Conservation (phyloP, 2,113 vertebrate species). For the Gallinago jamesoni region DNA sequence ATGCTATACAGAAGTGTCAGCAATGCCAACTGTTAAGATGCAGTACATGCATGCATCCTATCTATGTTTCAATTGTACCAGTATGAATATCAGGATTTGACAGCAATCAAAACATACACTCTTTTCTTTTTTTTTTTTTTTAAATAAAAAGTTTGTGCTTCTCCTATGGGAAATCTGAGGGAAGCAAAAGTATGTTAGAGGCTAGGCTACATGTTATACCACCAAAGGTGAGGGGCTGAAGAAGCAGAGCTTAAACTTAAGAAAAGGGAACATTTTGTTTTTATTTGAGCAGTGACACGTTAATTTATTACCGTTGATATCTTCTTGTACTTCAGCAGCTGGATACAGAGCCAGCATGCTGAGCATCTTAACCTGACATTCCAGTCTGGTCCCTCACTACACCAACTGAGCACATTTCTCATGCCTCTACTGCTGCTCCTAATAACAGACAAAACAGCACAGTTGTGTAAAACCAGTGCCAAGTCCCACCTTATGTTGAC, state of each 20-base stretch:
- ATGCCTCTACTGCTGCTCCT: background rate
- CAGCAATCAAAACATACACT: background rate
- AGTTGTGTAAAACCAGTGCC: background rate
- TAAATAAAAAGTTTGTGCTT: background rate
- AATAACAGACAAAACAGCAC: background rate
- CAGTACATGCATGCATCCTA: background rate
- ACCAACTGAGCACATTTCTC: background rate
- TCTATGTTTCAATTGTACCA: background rate
- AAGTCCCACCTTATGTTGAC: accelerated
- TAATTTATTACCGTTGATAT: background rate
- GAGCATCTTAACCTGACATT: background rate
- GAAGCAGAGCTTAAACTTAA: background rate
- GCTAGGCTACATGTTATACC: background rate
- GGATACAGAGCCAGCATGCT: background rate
- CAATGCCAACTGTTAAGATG: background rate
- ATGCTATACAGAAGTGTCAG: background rate
- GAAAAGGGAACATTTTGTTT: background rate
- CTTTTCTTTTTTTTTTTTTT: too few species aligned
- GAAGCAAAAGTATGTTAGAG: background rate
- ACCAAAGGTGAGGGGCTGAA: background rate
- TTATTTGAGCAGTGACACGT: background rate
- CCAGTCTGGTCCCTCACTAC: background rate
- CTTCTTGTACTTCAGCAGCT: background rate
- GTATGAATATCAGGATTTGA: background rate
- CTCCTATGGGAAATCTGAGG: background rate